These are phyloP conservation scores for Plectropomus leopardus DNA, from an alignment of 2,113 vertebrate genomes.

Conservation along the genomic window DNA sequence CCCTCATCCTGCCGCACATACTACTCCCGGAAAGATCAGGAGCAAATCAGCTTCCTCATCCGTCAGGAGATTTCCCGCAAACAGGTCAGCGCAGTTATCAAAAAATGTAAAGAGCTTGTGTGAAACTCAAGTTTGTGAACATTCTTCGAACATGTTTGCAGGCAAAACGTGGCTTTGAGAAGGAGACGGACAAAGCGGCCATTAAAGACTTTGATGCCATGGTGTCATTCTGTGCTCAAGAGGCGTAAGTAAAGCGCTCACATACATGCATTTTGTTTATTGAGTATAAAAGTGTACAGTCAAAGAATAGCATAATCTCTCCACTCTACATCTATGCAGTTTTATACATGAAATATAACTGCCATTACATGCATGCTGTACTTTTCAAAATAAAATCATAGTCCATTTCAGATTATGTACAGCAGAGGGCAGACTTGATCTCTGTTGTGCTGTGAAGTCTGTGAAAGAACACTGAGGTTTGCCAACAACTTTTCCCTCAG, in stretches of 20 bases:
- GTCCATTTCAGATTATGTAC: constrained; percentile 22
- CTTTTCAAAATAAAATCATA: neutral
- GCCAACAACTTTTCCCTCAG: neutral
- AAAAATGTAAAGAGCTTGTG: neutral
- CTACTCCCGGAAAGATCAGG: constrained; percentile 91
- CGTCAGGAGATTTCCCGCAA: constrained; percentile 89
- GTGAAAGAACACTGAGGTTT: neutral
- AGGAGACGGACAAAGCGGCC: constrained; percentile 89
- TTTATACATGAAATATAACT: constrained; percentile 2
- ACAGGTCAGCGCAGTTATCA: constrained; percentile 82
- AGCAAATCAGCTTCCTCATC: constrained; percentile 94
- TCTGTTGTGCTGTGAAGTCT: neutral
- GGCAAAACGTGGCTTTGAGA: constrained; percentile 90
- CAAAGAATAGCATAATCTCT: neutral
- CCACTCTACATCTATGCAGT: constrained; percentile 3
- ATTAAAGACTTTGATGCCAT: constrained; percentile 92
- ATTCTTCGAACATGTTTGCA: constrained; percentile 61
- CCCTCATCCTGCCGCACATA: constrained; percentile 93
- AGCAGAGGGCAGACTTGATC: constrained; percentile 67
- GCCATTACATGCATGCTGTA: neutral
- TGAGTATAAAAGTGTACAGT: constrained; percentile 13
- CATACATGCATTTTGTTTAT: constrained; percentile 1
- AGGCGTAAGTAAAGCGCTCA: constrained; percentile 75
- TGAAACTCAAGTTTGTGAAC: constrained; percentile 5
- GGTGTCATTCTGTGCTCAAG: constrained; percentile 91